Evolutionary conservation across 2,797 vertebrate genomes (phyloP).

Genomic region (Darevskia nairensis): DNA sequence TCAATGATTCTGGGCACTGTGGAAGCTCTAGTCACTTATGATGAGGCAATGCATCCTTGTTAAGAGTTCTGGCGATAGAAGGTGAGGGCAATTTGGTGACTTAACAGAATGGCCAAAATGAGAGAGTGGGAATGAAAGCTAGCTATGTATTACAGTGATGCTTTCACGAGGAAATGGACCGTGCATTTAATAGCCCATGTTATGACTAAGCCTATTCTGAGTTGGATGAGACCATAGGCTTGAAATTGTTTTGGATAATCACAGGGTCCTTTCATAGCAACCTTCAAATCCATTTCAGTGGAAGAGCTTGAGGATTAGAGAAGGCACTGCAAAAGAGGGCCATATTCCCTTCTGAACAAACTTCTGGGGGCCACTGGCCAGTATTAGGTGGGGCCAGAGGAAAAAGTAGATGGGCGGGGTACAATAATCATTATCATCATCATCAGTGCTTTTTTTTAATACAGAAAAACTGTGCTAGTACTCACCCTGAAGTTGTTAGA

Average conservation of each 20-base stretch:
- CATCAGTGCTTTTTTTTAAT: background rate
- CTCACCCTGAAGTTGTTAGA: no score
- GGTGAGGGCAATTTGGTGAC: background rate
- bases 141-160: background rate
- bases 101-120: background rate
- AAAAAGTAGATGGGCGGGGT: no score
- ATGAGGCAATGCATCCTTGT: conserved; percentile 20
- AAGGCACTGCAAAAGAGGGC: background rate
- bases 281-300: background rate
- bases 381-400: no score
- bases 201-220: background rate
- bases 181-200: rapidly evolving
- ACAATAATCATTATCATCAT: no score
- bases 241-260: conserved; percentile 20
- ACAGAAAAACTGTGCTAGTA: no score
- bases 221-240: background rate
- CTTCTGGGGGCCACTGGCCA: no score
- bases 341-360: no score
- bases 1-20: conserved; percentile 13
- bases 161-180: conserved; percentile 23
- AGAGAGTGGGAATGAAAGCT: background rate
- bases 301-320: background rate
- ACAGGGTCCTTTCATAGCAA: background rate
- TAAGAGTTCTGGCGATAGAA: conserved; percentile 25
- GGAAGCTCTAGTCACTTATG: background rate